Evolutionary conservation across 2,113 vertebrate genomes (phyloP), one percentile per base, ranked within the genome.

Genomic region (Hippocampus mohnikei): DNA sequence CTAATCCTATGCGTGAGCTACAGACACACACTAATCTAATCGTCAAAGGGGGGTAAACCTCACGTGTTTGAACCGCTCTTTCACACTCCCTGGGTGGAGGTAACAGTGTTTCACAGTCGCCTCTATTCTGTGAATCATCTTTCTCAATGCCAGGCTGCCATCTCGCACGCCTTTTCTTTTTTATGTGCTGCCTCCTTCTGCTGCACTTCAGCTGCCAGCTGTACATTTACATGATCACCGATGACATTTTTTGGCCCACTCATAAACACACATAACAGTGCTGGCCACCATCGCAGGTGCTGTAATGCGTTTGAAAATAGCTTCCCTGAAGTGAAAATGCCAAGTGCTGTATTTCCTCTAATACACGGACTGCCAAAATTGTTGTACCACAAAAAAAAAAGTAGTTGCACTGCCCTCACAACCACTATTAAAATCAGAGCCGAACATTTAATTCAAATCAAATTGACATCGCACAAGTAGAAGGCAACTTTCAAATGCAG

Each of bases 1-100:
- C 59, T 89, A 90, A 88, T 91, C 88, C 84, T 65, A 77, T 66
- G 63, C 62, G 76, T 86, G 89, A 88, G 84, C 80, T 29, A 74
- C 78, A 79, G 84, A 81, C 81, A 80, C 86, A 87, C 18, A 60
- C 25, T 29, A 33, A 15, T 87, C 85, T 87, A 89, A 88, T 81
- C 73, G 79, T 89, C 84, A 75, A 82, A 78, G 82, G n/a, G 48
- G 74, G 78, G 71, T n/a, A 69, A 85, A 84, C 85, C 74, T 78
- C 80, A 67, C 80, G 2, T 77, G 66, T 67, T 53, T 53, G 21
- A 11, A n/a, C 6, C 0, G 18, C 81, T 89, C 86, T 81, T 68
- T 44, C 21, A 6, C n/a, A 23, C 11, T 23, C 40, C 12, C 62
- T 44, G 12, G 12, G 62, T 44, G 41, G 40, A 65, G n/a, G 62